Base-by-base conservation (phyloP, 2,888 invertebrate species). In the Diarsia dahlii region DNA sequence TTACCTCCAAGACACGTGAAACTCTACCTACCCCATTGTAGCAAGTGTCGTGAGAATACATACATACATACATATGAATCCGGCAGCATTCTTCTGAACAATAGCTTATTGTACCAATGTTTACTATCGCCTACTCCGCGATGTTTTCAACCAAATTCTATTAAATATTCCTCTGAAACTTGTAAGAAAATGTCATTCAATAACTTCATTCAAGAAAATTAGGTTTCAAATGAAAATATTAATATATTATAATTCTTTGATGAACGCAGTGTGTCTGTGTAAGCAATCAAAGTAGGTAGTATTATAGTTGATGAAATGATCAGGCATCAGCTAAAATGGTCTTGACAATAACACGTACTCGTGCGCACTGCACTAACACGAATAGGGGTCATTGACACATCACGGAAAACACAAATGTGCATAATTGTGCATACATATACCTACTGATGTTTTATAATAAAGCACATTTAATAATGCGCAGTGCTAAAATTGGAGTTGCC, bases 301-400 rank as follows among this genome's bases (percentile, higher is more conserved):
- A 46, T n/a, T 56, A 12, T 23, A 28, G 45, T 28, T 46, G 50
- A 66, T 71, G 48, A 13, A 66, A 34, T 63, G 45, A 63, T 84
- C 71, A 13, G n/a, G 45, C 71, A 62, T 84, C 87, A 80, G 84
- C 87, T 62, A 68, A 86, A 80, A 75, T 62, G 60, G 66, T 80
- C 87, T 70, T 68, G 80, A 84, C 84, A 74, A 72, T 72, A 86
- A 54, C 70, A 72, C 54, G 84, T 70, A 71, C 84, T 45, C 70
- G 63, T 74, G 84, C 81, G 34, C 87, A 86, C 76, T 85, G 84
- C 88, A 86, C 72, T 87, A 89, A 91, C 90, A 93, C 76, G 86
- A 76, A 90, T 91, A 86, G 80, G 89, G 93, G 92, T 93, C 93
- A 86, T 87, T 92, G 94, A 92, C 94, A 84, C 82, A 87, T 88